Base-by-base conservation (phyloP, 2,113 vertebrate genomes). In the Hemiprocne comata region DNA sequence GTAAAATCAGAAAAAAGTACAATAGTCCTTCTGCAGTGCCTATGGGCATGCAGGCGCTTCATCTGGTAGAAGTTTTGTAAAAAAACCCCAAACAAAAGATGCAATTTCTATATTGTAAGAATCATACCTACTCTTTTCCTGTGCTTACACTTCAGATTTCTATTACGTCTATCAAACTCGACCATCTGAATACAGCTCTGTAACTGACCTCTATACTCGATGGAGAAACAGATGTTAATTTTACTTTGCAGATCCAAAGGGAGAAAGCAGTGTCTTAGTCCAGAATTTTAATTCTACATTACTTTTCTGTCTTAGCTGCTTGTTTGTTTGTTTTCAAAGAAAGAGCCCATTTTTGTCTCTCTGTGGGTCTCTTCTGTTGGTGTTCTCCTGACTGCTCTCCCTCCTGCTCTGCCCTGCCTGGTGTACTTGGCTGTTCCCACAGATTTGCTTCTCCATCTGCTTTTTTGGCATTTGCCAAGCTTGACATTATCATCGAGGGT, bases 61-160 rank as follows among this genome's bases (percentile, higher is more conserved):
- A 36, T 13, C 12, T 51, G 16, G 25, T 13, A 79, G 33, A 64
- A 33, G 13, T 60, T 91, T 36, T 44, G 13, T 26, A 21, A 50
- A 87, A 79, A 71, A 23, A 1, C 0, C 2, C 17, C 25, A 40
- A 64, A 72, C 13, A 42, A 72, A 80, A 2, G 1, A 1, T 4
- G 1, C 5, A 9, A 34, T 40, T 55, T 38, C 51, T 7, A 40
- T 17, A 48, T 4, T 25, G 14, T 26, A 34, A 87, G 53, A 85
- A 85, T 67, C 28, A 38, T 2, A 61, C 5, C 9, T 25, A 36
- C 11, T 51, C 18, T 51, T 89, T 36, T 11, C 46, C 57, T 2
- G 8, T 28, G 61, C 34, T 65, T 76, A 51, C 24, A 50, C 17
- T 85, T 88, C 72, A 76, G 31, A 57, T 50, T 33, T 54, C 28